Base-by-base conservation (phyloP, 1,140 invertebrate genomes). In the Lepidotrigona ventralis region DNA sequence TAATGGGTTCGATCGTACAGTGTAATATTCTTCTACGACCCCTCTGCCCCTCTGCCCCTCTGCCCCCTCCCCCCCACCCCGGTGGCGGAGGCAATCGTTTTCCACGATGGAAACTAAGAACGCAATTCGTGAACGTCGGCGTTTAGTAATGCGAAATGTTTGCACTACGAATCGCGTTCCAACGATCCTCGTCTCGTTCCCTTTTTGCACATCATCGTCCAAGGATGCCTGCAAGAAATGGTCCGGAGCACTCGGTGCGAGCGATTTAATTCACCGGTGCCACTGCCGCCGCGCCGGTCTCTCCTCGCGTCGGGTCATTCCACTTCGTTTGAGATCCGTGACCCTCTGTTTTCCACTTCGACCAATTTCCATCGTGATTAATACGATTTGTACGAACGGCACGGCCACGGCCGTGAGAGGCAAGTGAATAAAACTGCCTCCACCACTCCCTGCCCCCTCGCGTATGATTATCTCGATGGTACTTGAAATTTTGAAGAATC, bases 21-120 rank as follows among this genome's bases (percentile, higher is more conserved):
- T 29, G 81, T 78, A 78, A 83, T 83, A 83, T 83, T 83, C 74
- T 54, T 53, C 64, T 21, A 11, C 54, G 19, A 6, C 6, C 39
- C 39, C 6, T 9, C 39, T 46, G 0, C 39, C 39, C 39, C 39
- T 33, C 33, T 46, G 2, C 33, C 5, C 33, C 33, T 0, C n/a
- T n/a, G n/a, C n/a, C 39, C 39, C 39, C 39, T 33, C 33, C 9
- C 2, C 33, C 5, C 33, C 33, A 0, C 6, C 39, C 6, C 8
- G 39, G 8, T 11, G 39, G 39, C 6, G 2, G 54, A 69, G 12
- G 64, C 66, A 66, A 82, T 82, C 81, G 73, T 1, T 77, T 60
- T 21, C 17, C 64, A 4, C 54, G 81, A 82, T 77, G 39, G 73
- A 69, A 77, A 77, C 74, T 51, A 15, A 70, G 15, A 26, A 56